These are phyloP conservation scores for Lasioglossum vierecki DNA, from an alignment of 2,888 invertebrate species.

Conservation along the genomic window DNA sequence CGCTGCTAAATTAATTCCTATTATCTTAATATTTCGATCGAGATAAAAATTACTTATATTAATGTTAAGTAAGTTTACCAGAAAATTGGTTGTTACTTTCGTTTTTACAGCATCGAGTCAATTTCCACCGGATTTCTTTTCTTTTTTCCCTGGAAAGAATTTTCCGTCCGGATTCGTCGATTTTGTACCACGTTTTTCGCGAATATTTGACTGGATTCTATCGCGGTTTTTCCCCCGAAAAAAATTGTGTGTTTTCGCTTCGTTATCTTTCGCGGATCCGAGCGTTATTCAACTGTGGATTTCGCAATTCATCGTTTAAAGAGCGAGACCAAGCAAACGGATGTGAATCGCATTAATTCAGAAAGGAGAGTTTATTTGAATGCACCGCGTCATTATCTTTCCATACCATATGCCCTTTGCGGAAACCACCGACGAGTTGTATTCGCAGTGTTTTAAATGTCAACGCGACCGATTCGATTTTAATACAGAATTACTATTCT, in stretches of 20 bases:
- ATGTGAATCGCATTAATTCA: background rate
- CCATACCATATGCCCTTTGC: background rate
- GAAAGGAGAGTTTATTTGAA: background rate
- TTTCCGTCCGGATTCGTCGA: background rate
- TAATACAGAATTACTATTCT: background rate
- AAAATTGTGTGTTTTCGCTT: background rate
- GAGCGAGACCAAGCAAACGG: background rate
- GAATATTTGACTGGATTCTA: background rate
- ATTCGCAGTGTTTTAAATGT: background rate
- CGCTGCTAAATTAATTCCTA: too few species aligned
- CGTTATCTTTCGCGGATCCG: background rate
- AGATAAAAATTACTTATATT: too few species aligned
- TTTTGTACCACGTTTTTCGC: background rate
- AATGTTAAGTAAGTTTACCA: background rate
- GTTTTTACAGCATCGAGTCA: background rate
- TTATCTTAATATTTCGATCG: too few species aligned
- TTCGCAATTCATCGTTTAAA: background rate
- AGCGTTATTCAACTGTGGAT: background rate
- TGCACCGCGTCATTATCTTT: background rate
- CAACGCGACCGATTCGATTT: background rate
- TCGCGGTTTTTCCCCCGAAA: background rate
- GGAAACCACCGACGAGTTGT: background rate
- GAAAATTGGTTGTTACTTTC: conserved; percentile 13
- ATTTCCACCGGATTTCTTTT: background rate
- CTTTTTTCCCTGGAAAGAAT: background rate